Conservation (phyloP, 2,797 vertebrate genomes). For the Pteronotus mesoamericanus region DNA sequence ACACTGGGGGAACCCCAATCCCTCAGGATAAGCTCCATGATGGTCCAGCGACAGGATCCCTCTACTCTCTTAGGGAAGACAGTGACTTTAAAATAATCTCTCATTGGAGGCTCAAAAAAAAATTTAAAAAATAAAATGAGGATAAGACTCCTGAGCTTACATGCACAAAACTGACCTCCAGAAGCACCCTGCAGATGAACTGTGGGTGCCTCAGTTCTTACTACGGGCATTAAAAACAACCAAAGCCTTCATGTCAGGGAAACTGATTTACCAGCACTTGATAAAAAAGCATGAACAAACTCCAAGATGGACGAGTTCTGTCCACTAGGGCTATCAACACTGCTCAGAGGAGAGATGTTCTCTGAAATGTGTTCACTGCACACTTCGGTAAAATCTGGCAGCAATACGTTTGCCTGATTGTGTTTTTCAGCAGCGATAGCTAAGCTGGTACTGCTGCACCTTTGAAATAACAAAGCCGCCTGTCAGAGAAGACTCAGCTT, state of each 20-base stretch:
- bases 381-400: accelerated
- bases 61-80: neutral
- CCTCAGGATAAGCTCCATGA: neutral
- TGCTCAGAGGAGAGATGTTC: neutral
- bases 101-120: neutral
- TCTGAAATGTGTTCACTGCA: accelerated
- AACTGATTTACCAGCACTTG: accelerated
- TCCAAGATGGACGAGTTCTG: accelerated
- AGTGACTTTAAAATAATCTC: neutral
- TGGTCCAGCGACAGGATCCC: accelerated
- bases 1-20: accelerated
- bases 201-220: neutral
- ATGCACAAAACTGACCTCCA: neutral
- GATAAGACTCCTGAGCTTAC: neutral
- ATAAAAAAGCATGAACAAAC: accelerated
- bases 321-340: accelerated
- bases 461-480: neutral
- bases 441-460: accelerated
- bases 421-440: accelerated
- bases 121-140: neutral
- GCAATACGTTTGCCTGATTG: accelerated
- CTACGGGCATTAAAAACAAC: neutral
- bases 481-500: accelerated
- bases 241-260: neutral
- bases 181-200: neutral